These are phyloP conservation scores for Callyntrura sp. DNA, from an alignment of 2,888 invertebrate genomes.

Conservation along the genomic window DNA sequence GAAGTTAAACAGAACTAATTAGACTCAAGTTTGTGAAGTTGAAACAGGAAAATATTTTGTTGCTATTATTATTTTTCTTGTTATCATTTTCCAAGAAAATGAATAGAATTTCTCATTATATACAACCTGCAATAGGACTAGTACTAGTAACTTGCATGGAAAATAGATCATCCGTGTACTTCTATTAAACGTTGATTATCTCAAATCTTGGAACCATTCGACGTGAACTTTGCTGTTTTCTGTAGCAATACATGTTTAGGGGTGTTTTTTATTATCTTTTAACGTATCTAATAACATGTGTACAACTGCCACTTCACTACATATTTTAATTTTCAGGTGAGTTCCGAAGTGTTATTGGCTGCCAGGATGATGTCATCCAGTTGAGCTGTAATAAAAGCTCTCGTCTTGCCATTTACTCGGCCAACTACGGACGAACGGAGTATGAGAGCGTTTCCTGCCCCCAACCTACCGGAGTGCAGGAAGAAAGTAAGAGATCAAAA, in stretches of 20 bases:
- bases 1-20: neutral
- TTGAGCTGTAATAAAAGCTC: conserved; percentile 95
- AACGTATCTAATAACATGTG: neutral
- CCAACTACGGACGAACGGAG: conserved; percentile 95
- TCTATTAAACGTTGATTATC: too few species aligned
- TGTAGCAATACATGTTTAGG: too few species aligned
- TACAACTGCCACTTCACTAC: neutral
- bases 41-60: too few species aligned
- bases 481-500: conserved; percentile 91
- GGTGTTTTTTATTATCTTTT: too few species aligned
- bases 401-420: conserved; percentile 96
- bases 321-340: conserved; percentile 90
- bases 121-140: too few species aligned
- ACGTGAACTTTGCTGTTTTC: too few species aligned
- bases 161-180: too few species aligned
- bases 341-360: conserved; percentile 97
- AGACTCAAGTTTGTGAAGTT: neutral
- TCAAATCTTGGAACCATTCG: too few species aligned
- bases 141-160: too few species aligned
- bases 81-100: too few species aligned
- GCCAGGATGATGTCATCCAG: conserved; percentile 95
- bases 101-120: too few species aligned
- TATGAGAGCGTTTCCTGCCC: conserved; percentile 95
- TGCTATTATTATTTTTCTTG: too few species aligned
- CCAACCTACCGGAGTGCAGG: conserved; percentile 92